Evolutionary conservation across 1,140 invertebrate species (phyloP), one percentile per base, ranked within the genome.

Genomic region (Thereuonema tuberculata): DNA sequence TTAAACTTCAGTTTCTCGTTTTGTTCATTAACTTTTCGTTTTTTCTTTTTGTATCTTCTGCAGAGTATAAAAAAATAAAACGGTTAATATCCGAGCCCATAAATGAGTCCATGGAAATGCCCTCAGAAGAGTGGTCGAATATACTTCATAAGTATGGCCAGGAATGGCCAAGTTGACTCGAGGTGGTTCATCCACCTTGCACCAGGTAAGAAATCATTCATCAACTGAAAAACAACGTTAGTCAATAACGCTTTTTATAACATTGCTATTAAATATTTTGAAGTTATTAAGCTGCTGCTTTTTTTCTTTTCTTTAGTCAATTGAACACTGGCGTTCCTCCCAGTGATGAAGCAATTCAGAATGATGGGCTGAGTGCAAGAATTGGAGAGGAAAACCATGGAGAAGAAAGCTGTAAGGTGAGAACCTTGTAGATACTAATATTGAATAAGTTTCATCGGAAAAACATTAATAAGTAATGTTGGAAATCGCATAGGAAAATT

Each of bases 81-180:
- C 48, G 48, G 48, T 50, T 50, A 50, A 50, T 50, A 21, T 50
- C 21, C 5, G 21, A 50, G 48, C 3, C 3, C 5, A 50, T 21
- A 12, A 20, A 9, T 37, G 48, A 50, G 48, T 21, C 5, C 9
- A n/a, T 12, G 17, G n/a, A 50, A 50, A 21, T 12, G 21, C 3
- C 5, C 9, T 5, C 9, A 24, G 76, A 80, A 81, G 73, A 74
- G 75, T 76, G 76, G 79, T 63, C 81, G 81, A 67, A 78, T 83
- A 75, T 84, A 84, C 74, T 87, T 69, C 85, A 85, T 69, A 83
- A 86, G 63, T 89, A 86, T 86, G 87, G 86, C 73, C 82, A 81
- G 73, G 87, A 91, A 75, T 90, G 87, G 87, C 87, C 87, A 76
- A 90, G 87, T 89, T 90, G 87, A 89, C 87, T 90, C 86, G 84